Evolutionary conservation across 37 sponge, comb jelly and placozoan species (phyloP).

Genomic region (Oopsacas minuta): DNA sequence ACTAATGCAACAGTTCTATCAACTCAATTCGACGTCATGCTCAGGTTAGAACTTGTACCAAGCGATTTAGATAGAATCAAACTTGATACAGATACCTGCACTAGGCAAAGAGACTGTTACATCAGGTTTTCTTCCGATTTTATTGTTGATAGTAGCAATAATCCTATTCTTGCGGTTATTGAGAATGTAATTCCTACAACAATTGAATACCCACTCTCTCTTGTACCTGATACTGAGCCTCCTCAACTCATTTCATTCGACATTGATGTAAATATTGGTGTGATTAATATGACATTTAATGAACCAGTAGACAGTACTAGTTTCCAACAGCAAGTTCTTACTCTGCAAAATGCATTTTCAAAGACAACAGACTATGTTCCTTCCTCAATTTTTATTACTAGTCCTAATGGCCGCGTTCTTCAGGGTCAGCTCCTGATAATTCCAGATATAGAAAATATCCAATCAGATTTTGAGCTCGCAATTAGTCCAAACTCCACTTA

Average conservation of each 20-base stretch:
- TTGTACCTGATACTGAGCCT: constrained; percentile 36
- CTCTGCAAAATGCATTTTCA: constrained; percentile 28
- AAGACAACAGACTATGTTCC: constrained; percentile 13
- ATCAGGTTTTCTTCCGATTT: constrained; percentile 37
- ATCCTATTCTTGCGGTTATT: constrained; percentile 26
- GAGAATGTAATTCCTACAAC: neutral
- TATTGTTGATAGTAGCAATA: constrained; percentile 52
- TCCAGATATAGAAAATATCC: constrained; percentile 8
- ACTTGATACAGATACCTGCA: constrained; percentile 45
- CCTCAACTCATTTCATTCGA: constrained; percentile 46
- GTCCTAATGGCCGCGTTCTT: constrained; percentile 25
- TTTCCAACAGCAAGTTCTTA: constrained; percentile 31
- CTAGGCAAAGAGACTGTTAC: constrained; percentile 31
- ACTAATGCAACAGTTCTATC: constrained; percentile 24
- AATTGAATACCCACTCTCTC: constrained; percentile 23
- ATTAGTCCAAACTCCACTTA: neutral
- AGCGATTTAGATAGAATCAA: constrained; percentile 28
- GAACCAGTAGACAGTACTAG: constrained; percentile 42
- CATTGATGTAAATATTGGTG: constrained; percentile 40
- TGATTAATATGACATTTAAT: constrained; percentile 45
- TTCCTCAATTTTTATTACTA: neutral
- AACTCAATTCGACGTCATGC: constrained; percentile 20
- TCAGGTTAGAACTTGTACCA: constrained; percentile 25
- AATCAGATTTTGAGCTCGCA: neutral
- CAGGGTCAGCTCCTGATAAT: constrained; percentile 23